Percentiles rank a stretch among this genome's conserved stretches.
Conservation (phyloP, 2,888 invertebrate species). For the Amorpha juglandis region DNA sequence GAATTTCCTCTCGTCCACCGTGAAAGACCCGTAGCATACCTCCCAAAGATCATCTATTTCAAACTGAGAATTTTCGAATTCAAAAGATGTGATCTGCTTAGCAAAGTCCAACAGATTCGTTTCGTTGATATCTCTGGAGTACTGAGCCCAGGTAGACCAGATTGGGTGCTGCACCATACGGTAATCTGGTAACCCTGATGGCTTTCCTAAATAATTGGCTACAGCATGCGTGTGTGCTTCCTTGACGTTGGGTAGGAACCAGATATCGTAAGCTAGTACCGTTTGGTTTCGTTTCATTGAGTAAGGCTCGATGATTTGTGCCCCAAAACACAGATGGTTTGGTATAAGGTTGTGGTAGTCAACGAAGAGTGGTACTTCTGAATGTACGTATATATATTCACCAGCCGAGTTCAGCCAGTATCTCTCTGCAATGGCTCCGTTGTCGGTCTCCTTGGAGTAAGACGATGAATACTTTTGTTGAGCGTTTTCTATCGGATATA, state of each 20-base stretch:
- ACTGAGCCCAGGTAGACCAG: slow-evolving; percentile 95
- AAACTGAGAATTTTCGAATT: slow-evolving; percentile 89
- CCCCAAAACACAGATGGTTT: slow-evolving; percentile 84
- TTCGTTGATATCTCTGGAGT: slow-evolving; percentile 86
- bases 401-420: slow-evolving; percentile 91
- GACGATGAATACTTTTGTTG: slow-evolving; percentile 81
- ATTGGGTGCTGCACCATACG: slow-evolving; percentile 91
- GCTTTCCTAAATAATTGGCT: slow-evolving; percentile 85
- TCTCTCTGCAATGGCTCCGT: slow-evolving; percentile 85
- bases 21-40: slow-evolving; percentile 91
- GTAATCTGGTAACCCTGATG: slow-evolving; percentile 85
- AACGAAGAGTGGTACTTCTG: slow-evolving; percentile 87
- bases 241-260: slow-evolving; percentile 83
- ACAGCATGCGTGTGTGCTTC: slow-evolving; percentile 86
- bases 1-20: slow-evolving; percentile 88
- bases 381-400: slow-evolving; percentile 86
- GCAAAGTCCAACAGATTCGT: slow-evolving; percentile 86
- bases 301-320: slow-evolving; percentile 83
- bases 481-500: slow-evolving; percentile 85
- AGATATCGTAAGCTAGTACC: slow-evolving; percentile 85
- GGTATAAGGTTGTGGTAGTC: slow-evolving; percentile 85
- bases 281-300: slow-evolving; percentile 62
- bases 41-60: slow-evolving; percentile 97
- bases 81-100: slow-evolving; percentile 84
- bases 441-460: slow-evolving; percentile 78